Base-by-base conservation (phyloP, 2,888 invertebrate genomes). In the Tachina lurida region DNA sequence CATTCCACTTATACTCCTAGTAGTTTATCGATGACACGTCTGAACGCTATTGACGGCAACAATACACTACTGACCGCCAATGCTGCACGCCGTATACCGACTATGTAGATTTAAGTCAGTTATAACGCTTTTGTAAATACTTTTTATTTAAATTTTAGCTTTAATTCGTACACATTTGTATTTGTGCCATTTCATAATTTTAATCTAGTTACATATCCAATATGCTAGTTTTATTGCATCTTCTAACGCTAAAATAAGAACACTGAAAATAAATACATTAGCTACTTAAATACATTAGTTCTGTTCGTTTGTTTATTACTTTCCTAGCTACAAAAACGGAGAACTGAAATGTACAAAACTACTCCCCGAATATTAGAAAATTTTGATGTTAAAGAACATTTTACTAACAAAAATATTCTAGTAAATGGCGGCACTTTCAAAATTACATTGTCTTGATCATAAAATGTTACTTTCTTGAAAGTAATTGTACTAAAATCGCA, bases 1-100 rank as follows among this genome's bases (percentile, higher is more conserved):
- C 89, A 90, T 70, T 90, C 90, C 13, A 90, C 88, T 7, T 90
- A 88, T 68, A 85, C 88, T 10, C 89, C 87, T 22, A 89, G 88
- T 77, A 86, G 79, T 67, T 60, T 89, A 10, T 89, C 90, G 22
- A 84, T 89, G 85, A 87, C 88, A 22, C 89, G 89, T 71, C 80
- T 91, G 67, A 88, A 88, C 58, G 88, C 82, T 52, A 86, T 88
- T 45, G 89, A 89, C 60, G 88, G 89, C 52, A 88, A 88, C 47
- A 78, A 87, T 3, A 87, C 89, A n/a, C 86, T 89, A 12, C 75
- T 90, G 9, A 82, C 65, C 47, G 63, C 84, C n/a, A 70, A 74
- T 45, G 74, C 75, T 45, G 87, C 84, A 22, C 68, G 77, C 3
- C 84, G 84, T 10, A 52, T 68, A 9, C 84, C 84, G 12, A 77